Evolutionary conservation across 2,797 vertebrate genomes (phyloP).

Genomic region (Lepilemur septentrionalis): DNA sequence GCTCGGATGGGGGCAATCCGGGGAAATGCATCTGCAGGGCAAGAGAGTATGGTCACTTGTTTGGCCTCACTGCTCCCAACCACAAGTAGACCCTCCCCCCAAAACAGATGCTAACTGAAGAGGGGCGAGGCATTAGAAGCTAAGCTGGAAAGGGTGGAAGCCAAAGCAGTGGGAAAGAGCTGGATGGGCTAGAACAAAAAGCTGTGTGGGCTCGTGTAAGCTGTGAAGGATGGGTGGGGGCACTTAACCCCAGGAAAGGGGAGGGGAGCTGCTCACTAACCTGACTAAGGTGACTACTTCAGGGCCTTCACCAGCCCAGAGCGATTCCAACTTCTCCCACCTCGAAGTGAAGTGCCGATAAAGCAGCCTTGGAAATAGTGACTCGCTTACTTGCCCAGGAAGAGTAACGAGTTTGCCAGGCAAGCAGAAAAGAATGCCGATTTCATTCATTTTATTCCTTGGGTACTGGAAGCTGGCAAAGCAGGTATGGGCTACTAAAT

Average conservation of each 20-base stretch:
- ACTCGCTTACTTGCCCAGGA: conserved; percentile 76
- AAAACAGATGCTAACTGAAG: conserved; percentile 74
- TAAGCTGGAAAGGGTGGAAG: conserved; percentile 74
- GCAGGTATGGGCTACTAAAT: conserved; percentile 67
- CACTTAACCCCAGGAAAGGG: conserved; percentile 22
- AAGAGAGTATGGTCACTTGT: not conserved
- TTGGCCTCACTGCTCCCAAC: not conserved
- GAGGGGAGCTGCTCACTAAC: conserved; percentile 45
- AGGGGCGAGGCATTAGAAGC: conserved; percentile 71
- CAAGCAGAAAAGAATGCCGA: conserved; percentile 70
- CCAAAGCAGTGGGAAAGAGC: conserved; percentile 65
- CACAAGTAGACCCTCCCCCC: not conserved
- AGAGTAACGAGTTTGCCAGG: conserved; percentile 75
- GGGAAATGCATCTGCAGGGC: conserved; percentile 83
- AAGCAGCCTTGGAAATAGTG: conserved; percentile 80
- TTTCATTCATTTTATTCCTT: conserved; percentile 72
- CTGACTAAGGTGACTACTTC: conserved; percentile 70
- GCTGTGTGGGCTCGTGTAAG: conserved; percentile 69
- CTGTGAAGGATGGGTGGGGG: conserved; percentile 64
- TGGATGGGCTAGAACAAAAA: conserved; percentile 63
- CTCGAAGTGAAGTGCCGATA: conserved; percentile 73
- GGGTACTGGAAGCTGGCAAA: conserved; percentile 70
- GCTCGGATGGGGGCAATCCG: conserved; percentile 82
- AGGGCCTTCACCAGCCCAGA: conserved; percentile 75
- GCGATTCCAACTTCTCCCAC: conserved; percentile 78